Conservation (phyloP, 1,140 invertebrate species). For the Chrysoperla carnea region DNA sequence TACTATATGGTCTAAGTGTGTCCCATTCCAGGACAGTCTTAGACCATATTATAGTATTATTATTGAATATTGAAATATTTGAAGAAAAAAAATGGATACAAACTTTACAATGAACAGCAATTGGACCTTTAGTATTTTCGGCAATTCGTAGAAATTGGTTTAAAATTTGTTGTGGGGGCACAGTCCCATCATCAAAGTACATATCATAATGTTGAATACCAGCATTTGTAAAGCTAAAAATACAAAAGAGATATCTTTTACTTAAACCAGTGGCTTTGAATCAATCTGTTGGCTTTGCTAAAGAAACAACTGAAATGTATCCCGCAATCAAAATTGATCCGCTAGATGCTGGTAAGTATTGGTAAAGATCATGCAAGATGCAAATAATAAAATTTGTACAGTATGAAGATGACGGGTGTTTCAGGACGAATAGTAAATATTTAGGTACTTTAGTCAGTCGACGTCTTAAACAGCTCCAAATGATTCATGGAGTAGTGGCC, state of each 20-base stretch:
- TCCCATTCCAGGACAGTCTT: too few species aligned
- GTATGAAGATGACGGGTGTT: too few species aligned
- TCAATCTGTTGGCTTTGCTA: not conserved
- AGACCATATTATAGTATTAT: too few species aligned
- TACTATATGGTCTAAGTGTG: too few species aligned
- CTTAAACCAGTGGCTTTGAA: not conserved
- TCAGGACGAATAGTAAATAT: too few species aligned
- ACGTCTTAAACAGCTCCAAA: too few species aligned
- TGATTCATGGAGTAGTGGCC: too few species aligned
- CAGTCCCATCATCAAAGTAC: conserved; percentile 64
- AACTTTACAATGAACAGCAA: conserved; percentile 78
- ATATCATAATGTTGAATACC: conserved; percentile 65
- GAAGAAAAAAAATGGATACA: conserved; percentile 4
- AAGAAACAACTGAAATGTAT: not conserved
- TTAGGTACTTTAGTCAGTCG: too few species aligned
- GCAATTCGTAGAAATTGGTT: conserved; percentile 51
- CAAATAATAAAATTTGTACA: too few species aligned
- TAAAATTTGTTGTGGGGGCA: conserved; percentile 50
- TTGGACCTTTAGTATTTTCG: conserved; percentile 49
- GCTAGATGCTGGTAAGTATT: not conserved
- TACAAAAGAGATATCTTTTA: too few species aligned
- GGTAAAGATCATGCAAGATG: too few species aligned
- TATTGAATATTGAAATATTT: too few species aligned
- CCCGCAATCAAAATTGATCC: not conserved
- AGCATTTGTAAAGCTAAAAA: conserved; percentile 42